Evolutionary conservation across 2,113 vertebrate genomes (phyloP), one percentile per base, ranked within the genome.

Genomic region (Pionites leucogaster): DNA sequence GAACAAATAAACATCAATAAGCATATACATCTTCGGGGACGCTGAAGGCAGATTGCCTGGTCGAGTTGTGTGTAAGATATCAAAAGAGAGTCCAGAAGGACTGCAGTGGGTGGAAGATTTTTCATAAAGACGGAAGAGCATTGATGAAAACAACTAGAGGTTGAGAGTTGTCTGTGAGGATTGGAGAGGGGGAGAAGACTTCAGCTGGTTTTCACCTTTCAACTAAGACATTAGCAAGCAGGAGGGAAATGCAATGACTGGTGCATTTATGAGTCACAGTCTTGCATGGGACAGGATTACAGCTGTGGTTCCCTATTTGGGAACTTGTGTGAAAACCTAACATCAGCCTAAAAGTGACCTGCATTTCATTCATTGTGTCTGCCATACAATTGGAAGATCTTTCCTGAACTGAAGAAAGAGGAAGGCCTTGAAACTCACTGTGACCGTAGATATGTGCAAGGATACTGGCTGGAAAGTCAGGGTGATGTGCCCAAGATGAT

Each of bases 161-260:
- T 6, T 47, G 39, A 49, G 15, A 47, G 13, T 4, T 68, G 41
- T 2, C 27, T 42, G 8, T 55, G 41, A 42, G 22, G 46, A 47
- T 3, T 31, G 17, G 24, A 0, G 1, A 1, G 1, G 2, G 8
- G 15, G 20, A 62, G 31, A 7, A 55, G 27, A 37, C n/a, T 13
- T 55, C 23, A 68, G 31, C 13, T 59, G 11, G 8, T 69, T 49
- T 86, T 39, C 5, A 50, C 9, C 6, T 64, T 31, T 39, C 33
- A 79, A 14, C 18, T 64, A 25, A 69, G 41, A 17, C 25, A 33
- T 19, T 15, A 28, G 22, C 31, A 74, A 35, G 22, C 15, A 59
- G 41, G 24, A 49, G 63, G 33, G 44, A 41, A 25, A 46, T 14
- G 5, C 28, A 52, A 75, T 39, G 28, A 60, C 52, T 47, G 8